Base-by-base conservation (phyloP, 2,888 invertebrate genomes). In the Neoascia interrupta region DNA sequence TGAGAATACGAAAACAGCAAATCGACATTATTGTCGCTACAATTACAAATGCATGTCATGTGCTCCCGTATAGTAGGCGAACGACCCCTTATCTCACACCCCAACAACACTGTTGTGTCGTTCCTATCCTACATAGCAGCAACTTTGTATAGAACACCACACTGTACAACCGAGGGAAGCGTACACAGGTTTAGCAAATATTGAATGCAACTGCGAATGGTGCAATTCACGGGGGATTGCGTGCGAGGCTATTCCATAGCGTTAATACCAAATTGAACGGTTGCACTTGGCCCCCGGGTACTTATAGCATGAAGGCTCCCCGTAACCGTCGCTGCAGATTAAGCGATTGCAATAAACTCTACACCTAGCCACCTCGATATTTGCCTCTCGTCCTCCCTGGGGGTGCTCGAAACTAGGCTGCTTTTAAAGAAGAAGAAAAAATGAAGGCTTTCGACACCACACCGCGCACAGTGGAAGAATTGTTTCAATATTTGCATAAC, bases 401-500 rank as follows among this genome's bases (percentile, higher is more conserved):
- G 15, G 23, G 36, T 16, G 16, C 36, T 23, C 39, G 37, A 75
- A 69, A 58, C 19, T 34, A 64, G 70, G 51, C 70, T 70, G 58
- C 51, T 56, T 61, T 47, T 21, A 34, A 11, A 34, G 36, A 61
- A 60, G 26, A 13, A 28, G 13, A 21, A 26, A 58, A 51, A 21
- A 53, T 21, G 28, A 19, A 21, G n/a, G 21, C 6, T 18, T 28
- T 10, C 11, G 26, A 23, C 16, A 18, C 23, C 18, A 23, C 26
- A 36, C 39, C n/a, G 26, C 36, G 43, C 34, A 26, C 43, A 18
- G 31, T 60, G 41, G 51, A 56, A 41, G 68, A 79, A 73, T 73
- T 73, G 79, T 73, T 73, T 61, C 73, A 79, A 79, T 79, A 79
- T 79, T 79, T 79, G 79, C 79, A 79, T 79, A 79, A 79, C 66